Evolutionary conservation across 2,888 invertebrate species (phyloP).

Genomic region (Eurois occulta): DNA sequence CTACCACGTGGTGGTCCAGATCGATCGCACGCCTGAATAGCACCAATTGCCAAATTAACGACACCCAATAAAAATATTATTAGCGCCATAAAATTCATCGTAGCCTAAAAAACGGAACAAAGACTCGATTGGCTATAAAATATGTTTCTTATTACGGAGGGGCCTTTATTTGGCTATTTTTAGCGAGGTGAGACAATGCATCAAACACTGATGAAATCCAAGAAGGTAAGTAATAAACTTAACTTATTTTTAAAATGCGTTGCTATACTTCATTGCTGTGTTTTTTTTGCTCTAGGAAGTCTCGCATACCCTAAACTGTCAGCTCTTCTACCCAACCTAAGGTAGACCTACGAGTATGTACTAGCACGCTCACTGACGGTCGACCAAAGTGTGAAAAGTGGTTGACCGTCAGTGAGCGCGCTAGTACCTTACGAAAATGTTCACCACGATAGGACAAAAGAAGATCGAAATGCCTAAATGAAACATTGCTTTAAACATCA

Average conservation of each 20-base stretch:
- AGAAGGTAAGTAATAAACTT: background rate
- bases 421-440: background rate
- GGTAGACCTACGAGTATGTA: background rate
- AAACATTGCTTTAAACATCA: background rate
- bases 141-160: conserved; percentile 25
- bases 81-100: conserved; percentile 64
- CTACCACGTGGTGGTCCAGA: background rate
- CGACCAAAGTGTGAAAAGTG: background rate
- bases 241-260: background rate
- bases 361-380: background rate
- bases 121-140: conserved; percentile 52
- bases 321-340: background rate
- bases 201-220: too few relatives aligned
- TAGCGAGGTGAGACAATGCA: background rate
- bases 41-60: conserved; percentile 55
- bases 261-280: background rate
- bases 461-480: background rate
- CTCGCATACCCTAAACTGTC: too few relatives aligned
- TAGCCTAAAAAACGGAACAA: conserved; percentile 57
- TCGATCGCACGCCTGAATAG: conserved; percentile 28
- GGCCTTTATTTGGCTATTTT: conserved; percentile 4
- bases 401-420: background rate
- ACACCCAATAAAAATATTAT: conserved; percentile 63
- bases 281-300: background rate
- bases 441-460: background rate